Evolutionary conservation across 2,113 vertebrate species (phyloP), one percentile per base, ranked within the genome.

Genomic region (Corvus moneduloides): DNA sequence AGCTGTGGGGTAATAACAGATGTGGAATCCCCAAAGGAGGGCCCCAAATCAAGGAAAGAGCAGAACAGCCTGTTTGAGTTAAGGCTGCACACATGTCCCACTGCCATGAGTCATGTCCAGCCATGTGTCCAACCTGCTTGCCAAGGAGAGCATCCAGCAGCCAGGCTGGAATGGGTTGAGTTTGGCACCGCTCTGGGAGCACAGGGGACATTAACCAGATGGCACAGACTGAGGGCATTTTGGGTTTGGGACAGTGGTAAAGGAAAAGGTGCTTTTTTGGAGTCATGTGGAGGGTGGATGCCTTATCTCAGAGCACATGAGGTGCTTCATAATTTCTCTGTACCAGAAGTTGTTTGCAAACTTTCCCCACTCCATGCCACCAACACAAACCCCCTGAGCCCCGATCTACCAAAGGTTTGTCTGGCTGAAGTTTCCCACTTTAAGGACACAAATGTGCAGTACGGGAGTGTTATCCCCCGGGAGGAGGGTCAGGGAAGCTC

Each of bases 1-100:
- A 69, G 61, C 48, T 71, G 71, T 46, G 43, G 94, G 85, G 16
- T 80, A 84, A 64, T 35, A 64, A 58, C 86, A 96, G 85, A 93
- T 66, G 87, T 59, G 84, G 84, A 94, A 63, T 80, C 84, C 66
- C 55, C 82, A 63, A 44, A 67, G 33, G 14, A 76, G 46, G 87
- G 67, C 59, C 90, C 75, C 82, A 71, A 59, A 44, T 0, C 22
- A 21, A 85, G 32, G 1, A 54, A 62, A 33, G 63, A 37, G 67
- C 71, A 55, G 87, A 69, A 82, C 89, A 94, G 55, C 8, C 5
- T 37, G 88, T 83, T 22, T 74, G 68, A 84, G 63, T 43, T 88
- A 85, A 56, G 72, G 43, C 21, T 43, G 68, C 61, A 92, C 89
- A 87, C 93, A 10, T n/a, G 69, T 91, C 84, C 80, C 32, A 5